Percentiles rank a stretch among this genome's conserved stretches.
Evolutionary conservation across 2,113 vertebrate species (phyloP).

Genomic region (Cairina moschata): DNA sequence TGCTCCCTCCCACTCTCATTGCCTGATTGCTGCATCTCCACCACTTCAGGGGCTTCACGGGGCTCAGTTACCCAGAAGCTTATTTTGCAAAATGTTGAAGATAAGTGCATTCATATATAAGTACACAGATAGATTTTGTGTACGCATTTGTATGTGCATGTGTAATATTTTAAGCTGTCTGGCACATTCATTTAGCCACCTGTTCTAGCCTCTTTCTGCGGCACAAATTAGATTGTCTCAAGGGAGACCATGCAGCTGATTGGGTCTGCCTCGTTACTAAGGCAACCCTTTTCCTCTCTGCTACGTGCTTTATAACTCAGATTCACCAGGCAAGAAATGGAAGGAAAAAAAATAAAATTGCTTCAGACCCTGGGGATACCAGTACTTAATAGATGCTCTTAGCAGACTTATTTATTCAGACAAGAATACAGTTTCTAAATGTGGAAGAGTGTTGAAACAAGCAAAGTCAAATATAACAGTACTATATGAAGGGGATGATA

Average conservation of each 20-base stretch:
- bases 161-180: slow-evolving; percentile 72
- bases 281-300: slow-evolving; percentile 78
- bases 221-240: slow-evolving; percentile 79
- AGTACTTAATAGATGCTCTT: slow-evolving; percentile 61
- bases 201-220: slow-evolving; percentile 75
- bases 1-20: background rate
- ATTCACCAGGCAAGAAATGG: slow-evolving; percentile 62
- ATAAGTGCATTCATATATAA: background rate
- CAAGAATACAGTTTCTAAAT: slow-evolving; percentile 57
- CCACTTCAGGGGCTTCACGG: fast-evolving
- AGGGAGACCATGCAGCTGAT: slow-evolving; percentile 75
- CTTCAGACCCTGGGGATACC: slow-evolving; percentile 48
- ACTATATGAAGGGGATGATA: background rate
- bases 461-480: background rate
- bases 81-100: background rate
- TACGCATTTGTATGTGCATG: background rate
- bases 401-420: slow-evolving; percentile 52
- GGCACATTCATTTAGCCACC: slow-evolving; percentile 79
- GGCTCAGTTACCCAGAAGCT: background rate
- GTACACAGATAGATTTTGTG: background rate
- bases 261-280: slow-evolving; percentile 78
- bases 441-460: slow-evolving; percentile 7
- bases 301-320: slow-evolving; percentile 70
- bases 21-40: fast-evolving
- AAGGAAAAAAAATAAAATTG: background rate